Conservation (phyloP, 2,797 vertebrate species). For the Tokudaia tokunoshimensis region DNA sequence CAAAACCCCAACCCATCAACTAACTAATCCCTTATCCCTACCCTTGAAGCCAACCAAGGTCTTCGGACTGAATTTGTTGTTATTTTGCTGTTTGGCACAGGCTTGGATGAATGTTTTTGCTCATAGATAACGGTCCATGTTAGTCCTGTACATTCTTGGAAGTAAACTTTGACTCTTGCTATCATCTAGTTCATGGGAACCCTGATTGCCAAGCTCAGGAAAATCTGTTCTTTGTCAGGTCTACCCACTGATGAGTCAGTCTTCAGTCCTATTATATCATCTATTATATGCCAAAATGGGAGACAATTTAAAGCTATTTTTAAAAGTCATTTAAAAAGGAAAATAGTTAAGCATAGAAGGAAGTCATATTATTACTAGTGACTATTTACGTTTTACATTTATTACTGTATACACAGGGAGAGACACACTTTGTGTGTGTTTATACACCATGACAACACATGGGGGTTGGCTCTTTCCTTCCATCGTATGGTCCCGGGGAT, state of each 20-base stretch:
- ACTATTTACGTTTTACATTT: not conserved
- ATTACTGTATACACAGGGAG: not conserved
- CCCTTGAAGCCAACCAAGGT: not conserved
- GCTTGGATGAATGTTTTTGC: not conserved
- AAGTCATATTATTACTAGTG: not conserved
- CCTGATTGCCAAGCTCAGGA: not conserved
- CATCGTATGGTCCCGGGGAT: too few relatives aligned
- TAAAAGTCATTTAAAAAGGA: not conserved
- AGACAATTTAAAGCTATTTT: constrained; percentile 5
- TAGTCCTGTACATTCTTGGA: not conserved
- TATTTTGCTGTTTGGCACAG: not conserved
- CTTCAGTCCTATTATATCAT: not conserved
- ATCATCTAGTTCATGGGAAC: not conserved
- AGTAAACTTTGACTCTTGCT: not conserved
- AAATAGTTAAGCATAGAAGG: not conserved
- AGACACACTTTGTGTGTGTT: not conserved
- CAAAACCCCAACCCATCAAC: not conserved
- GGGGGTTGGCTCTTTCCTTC: not conserved
- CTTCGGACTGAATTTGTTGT: not conserved
- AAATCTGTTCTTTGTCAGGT: not conserved
- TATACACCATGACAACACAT: not conserved
- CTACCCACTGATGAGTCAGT: not conserved
- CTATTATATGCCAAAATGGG: not conserved
- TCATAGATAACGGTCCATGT: not conserved
- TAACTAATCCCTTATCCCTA: not conserved